phyloP scores from a whole-genome alignment of 2,888 invertebrate species.

The Drosophila mimica region DNA sequence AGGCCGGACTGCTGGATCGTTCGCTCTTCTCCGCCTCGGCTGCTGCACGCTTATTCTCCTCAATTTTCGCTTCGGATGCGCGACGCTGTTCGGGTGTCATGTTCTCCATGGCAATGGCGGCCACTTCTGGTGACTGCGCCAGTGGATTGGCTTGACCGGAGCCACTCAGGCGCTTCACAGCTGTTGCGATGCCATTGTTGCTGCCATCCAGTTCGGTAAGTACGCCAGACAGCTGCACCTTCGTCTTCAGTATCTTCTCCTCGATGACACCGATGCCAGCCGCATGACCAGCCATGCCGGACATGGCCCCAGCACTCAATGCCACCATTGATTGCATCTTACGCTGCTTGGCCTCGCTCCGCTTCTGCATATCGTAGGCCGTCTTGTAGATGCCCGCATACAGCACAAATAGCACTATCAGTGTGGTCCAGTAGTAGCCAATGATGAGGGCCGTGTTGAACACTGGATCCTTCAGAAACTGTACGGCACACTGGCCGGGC shows the following conservation, averaged over 20 bases:
- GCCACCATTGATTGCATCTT: slow-evolving; percentile 98
- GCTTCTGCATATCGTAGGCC: slow-evolving; percentile 98
- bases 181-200: slow-evolving; percentile 78
- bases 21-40: slow-evolving; percentile 90
- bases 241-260: slow-evolving; percentile 80
- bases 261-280: slow-evolving; percentile 94
- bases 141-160: slow-evolving; percentile 81
- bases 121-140: slow-evolving; percentile 76
- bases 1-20: slow-evolving; percentile 96
- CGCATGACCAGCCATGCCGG: slow-evolving; percentile 94
- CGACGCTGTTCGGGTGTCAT: slow-evolving; percentile 76
- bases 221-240: slow-evolving; percentile 71
- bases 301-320: slow-evolving; percentile 94
- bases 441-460: slow-evolving; percentile 99
- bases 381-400: slow-evolving; percentile 99
- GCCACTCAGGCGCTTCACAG: slow-evolving; percentile 73
- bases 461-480: slow-evolving; percentile 98
- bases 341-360: slow-evolving; percentile 97
- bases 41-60: slow-evolving; percentile 77
- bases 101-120: slow-evolving; percentile 59
- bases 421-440: slow-evolving; percentile 98
- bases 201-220: slow-evolving; percentile 58
- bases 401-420: slow-evolving; percentile 96
- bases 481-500: slow-evolving; percentile 96
- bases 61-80: slow-evolving; percentile 74